Conservation (phyloP, 2,113 vertebrate species). For the Myodes glareolus region DNA sequence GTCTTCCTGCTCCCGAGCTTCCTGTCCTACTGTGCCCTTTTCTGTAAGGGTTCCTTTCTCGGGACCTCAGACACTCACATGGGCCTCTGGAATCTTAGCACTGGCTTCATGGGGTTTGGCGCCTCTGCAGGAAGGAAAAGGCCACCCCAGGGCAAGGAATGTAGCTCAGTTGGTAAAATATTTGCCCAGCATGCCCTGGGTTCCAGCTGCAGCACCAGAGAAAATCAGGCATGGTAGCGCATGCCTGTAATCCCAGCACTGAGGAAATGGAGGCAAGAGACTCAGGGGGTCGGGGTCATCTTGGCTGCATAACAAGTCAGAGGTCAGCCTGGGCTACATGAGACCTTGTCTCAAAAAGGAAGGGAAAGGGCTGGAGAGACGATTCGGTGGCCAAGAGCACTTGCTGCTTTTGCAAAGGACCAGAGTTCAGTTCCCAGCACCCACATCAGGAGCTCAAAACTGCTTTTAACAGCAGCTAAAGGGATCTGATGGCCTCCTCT, state of each 20-base stretch:
- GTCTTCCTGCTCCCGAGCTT: background rate
- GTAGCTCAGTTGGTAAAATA: background rate
- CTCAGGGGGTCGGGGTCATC: background rate
- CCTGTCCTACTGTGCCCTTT: background rate
- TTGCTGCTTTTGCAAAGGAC: background rate
- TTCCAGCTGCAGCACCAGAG: background rate
- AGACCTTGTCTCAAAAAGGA: background rate
- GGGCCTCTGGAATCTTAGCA: background rate
- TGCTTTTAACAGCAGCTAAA: background rate
- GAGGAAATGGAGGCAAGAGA: background rate
- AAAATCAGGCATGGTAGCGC: background rate
- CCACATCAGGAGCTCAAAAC: background rate
- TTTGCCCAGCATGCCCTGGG: background rate
- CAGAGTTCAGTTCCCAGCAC: background rate
- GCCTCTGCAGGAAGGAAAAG: background rate
- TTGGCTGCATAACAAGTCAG: background rate
- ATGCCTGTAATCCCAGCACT: too few species aligned
- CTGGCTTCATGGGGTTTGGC: background rate
- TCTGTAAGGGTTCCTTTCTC: background rate
- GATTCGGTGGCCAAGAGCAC: background rate
- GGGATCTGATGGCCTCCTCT: too few species aligned
- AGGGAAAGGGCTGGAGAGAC: background rate
- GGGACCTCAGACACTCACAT: background rate
- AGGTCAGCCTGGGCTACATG: background rate
- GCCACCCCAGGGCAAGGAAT: background rate